Evolutionary conservation across 2,888 invertebrate species (phyloP), one percentile per base, ranked within the genome.

Genomic region (Muscina levida): DNA sequence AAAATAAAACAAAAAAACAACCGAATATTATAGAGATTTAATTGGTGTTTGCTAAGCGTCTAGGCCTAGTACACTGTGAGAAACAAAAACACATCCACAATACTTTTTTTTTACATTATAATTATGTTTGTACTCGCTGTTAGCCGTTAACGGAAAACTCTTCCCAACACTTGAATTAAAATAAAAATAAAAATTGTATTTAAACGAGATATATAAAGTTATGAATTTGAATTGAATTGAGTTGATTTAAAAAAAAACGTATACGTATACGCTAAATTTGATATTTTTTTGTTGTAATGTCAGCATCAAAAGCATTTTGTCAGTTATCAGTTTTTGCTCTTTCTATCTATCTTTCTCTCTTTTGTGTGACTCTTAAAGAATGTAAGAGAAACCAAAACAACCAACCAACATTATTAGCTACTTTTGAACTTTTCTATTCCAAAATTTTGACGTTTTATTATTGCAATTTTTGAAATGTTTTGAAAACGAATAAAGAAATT

Each of bases 291-390:
- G 62, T 24, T 26, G 66, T 72, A 73, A 77, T 79, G 88, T 88
- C 87, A 89, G 89, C 90, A 90, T 88, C 90, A 91, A 91, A 91
- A 91, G 90, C 91, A 91, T 91, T 91, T 91, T 91, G 91, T 91
- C 91, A 91, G 91, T 91, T 91, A 90, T 90, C 86, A 85, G 86
- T 85, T 86, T 84, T 85, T 83, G 78, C 82, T 83, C 82, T 77
- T 79, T 68, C 56, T 48, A 48, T 62, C 46, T 44, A 48, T 72
- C 37, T 44, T 67, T 3, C 82, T 83, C 73, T 77, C 82, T 77
- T 77, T 68, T 48, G n/a, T n/a, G n/a, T 48, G 48, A 53, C 46
- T 51, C 51, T 72, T 24, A 26, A 67, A 70, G 19, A 65, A 74
- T 67, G 17, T 39, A 71, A 48, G 65, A 51, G 48, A 59, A n/a